Evolutionary conservation across 2,797 vertebrate species (phyloP).

Genomic region (Loris lydekkerianus): DNA sequence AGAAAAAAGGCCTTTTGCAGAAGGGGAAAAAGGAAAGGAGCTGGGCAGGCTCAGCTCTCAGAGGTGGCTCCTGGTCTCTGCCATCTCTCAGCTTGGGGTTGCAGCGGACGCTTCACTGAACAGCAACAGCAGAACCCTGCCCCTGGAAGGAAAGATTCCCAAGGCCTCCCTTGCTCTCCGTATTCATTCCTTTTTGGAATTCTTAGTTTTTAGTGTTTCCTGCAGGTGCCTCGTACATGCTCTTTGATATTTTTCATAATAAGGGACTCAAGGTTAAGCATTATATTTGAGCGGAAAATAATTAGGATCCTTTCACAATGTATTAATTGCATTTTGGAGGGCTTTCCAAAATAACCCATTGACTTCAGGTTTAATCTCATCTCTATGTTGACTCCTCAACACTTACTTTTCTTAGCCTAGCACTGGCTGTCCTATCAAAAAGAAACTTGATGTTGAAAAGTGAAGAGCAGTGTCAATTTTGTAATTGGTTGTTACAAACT

Average conservation of each 20-base stretch:
- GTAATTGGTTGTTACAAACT: background rate
- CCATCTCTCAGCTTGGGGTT: background rate
- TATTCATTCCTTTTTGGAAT: background rate
- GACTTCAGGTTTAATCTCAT: background rate
- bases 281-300: background rate
- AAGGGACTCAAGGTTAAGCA: background rate
- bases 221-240: background rate
- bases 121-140: background rate
- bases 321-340: background rate
- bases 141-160: accelerated
- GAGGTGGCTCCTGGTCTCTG: background rate
- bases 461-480: background rate
- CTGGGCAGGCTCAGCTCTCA: background rate
- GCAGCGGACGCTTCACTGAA: background rate
- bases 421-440: background rate
- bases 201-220: background rate
- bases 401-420: background rate
- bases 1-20: background rate
- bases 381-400: background rate
- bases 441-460: background rate
- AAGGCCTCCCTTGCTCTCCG: accelerated
- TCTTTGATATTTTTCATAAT: background rate
- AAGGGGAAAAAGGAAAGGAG: background rate
- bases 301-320: background rate
- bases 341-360: background rate